Conservation (phyloP, 2,888 invertebrate genomes). For the Heliothis peltigera region DNA sequence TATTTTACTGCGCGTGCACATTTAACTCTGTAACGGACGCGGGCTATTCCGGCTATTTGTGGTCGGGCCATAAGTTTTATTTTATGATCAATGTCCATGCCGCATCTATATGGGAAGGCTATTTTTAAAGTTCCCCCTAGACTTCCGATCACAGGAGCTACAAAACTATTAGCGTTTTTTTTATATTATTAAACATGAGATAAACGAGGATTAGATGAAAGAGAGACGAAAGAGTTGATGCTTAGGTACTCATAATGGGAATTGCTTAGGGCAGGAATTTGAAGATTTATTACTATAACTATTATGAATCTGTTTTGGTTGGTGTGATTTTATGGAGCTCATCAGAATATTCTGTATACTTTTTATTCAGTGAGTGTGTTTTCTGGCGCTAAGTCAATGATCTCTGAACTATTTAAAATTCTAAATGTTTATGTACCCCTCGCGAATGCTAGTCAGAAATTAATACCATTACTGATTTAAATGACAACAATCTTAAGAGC, state of each 20-base stretch:
- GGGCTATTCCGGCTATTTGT: conserved; percentile 55
- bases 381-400: too few relatives aligned
- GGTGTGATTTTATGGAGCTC: background rate
- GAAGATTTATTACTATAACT: background rate
- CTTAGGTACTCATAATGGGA: background rate
- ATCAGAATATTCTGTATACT: background rate
- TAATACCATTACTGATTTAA: too few relatives aligned
- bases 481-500: too few relatives aligned
- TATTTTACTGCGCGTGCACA: conserved; percentile 36
- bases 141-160: conserved; percentile 42
- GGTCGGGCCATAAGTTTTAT: conserved; percentile 50
- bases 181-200: conserved; percentile 28
- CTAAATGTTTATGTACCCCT: too few relatives aligned
- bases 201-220: conserved; percentile 43
- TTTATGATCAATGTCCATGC: conserved; percentile 55
- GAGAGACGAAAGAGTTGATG: conserved; percentile 16
- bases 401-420: too few relatives aligned
- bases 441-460: too few relatives aligned
- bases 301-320: conserved; percentile 1
- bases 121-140: conserved; percentile 53
- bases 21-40: conserved; percentile 50
- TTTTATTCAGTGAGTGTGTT: background rate
- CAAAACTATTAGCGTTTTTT: conserved; percentile 47
- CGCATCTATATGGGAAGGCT: conserved; percentile 39
- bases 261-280: background rate